These are phyloP conservation scores for Charaxes varanes DNA, from an alignment of 1,140 invertebrate genomes.

Conservation along the genomic window DNA sequence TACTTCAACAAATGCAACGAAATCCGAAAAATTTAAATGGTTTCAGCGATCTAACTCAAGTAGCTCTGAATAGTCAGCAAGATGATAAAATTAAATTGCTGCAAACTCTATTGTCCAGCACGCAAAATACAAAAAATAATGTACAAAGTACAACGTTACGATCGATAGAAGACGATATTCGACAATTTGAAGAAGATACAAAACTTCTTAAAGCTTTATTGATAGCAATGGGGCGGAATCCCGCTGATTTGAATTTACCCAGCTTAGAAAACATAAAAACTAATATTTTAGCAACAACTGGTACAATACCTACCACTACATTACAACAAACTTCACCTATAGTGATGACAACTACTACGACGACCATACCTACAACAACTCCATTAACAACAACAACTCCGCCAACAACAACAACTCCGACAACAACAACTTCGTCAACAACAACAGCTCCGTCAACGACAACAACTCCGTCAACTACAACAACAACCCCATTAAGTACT, in stretches of 20 bases:
- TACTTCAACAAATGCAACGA: slow-evolving; percentile 34
- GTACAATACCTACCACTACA: slow-evolving; percentile 13
- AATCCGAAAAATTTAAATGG: slow-evolving; percentile 34
- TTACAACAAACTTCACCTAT: slow-evolving; percentile 3
- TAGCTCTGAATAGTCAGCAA: slow-evolving; percentile 25
- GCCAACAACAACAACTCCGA: slow-evolving; percentile 21
- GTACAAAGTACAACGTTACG: slow-evolving; percentile 33
- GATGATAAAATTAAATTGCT: slow-evolving; percentile 45
- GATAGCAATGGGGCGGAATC: slow-evolving; percentile 52
- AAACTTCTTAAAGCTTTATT: slow-evolving; percentile 58
- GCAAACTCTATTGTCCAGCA: slow-evolving; percentile 36
- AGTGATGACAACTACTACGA: slow-evolving; percentile 14
- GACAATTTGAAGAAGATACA: slow-evolving; percentile 58
- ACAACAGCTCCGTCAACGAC: slow-evolving; percentile 24
- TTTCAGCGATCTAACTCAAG: slow-evolving; percentile 27
- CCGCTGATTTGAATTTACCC: slow-evolving; percentile 41
- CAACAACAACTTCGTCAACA: slow-evolving; percentile 26
- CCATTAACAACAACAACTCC: slow-evolving; percentile 12
- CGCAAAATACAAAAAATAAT: slow-evolving; percentile 16
- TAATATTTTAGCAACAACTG: slow-evolving; percentile 24
- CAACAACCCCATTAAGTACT: slow-evolving; percentile 18
- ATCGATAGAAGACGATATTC: slow-evolving; percentile 52
- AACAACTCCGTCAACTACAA: slow-evolving; percentile 17
- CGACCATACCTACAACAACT: slow-evolving; percentile 20
- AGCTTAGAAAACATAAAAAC: slow-evolving; percentile 29